Evolutionary conservation across 2,113 vertebrate genomes (phyloP).

Genomic region (Erythrocercus mccallii): DNA sequence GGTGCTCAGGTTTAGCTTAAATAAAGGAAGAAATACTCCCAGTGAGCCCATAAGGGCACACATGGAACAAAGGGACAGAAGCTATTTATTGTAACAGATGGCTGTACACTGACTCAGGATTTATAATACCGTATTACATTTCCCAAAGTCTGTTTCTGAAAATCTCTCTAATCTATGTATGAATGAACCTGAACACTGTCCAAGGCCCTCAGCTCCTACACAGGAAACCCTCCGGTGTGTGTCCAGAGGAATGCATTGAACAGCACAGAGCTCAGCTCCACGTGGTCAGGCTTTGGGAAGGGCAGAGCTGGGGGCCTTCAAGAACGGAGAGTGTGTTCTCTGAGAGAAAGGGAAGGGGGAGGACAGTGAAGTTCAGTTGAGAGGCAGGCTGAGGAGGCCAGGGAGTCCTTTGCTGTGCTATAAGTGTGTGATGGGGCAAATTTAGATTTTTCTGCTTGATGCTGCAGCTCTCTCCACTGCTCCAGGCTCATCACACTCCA

Average conservation of each 20-base stretch:
- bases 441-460: neutral
- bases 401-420: neutral
- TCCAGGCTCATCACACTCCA: neutral
- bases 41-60: neutral
- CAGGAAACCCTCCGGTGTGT: fast-evolving
- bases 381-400: neutral
- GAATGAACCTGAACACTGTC: slow-evolving; percentile 11
- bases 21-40: neutral
- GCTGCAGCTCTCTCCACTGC: neutral
- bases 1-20: neutral
- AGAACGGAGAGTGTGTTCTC: neutral
- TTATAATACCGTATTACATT: slow-evolving; percentile 55
- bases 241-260: fast-evolving
- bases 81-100: slow-evolving; percentile 60
- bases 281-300: neutral
- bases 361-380: neutral
- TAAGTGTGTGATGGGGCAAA: neutral
- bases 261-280: neutral
- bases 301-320: neutral
- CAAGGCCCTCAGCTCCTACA: neutral
- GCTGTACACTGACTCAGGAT: slow-evolving; percentile 45
- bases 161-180: slow-evolving; percentile 61
- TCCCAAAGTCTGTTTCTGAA: slow-evolving; percentile 57
- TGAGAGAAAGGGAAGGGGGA: neutral
- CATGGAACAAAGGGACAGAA: neutral